Evolutionary conservation across 2,113 vertebrate species (phyloP).

Genomic region (Cyprinodon tularosa): DNA sequence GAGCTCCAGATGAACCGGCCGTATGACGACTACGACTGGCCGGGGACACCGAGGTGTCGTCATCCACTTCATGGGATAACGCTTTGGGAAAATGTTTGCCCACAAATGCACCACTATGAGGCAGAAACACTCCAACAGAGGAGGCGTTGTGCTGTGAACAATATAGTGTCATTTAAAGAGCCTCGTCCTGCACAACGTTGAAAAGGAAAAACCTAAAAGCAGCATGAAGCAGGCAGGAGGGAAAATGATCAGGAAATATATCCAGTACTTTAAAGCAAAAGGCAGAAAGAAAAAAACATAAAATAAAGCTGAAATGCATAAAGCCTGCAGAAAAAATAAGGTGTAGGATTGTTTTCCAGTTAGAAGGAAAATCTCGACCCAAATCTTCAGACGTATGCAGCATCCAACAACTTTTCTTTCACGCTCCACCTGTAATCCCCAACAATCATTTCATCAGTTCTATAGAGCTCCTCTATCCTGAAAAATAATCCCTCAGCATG

Average conservation of each 20-base stretch:
- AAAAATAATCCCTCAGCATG: too few species aligned
- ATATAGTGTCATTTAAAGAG: constrained; percentile 17
- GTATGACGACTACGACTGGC: constrained; percentile 63
- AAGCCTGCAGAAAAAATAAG: too few species aligned
- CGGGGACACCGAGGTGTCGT: constrained; percentile 55
- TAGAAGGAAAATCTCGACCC: too few species aligned
- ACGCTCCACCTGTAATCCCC: too few species aligned
- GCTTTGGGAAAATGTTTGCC: constrained; percentile 40
- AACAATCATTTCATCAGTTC: too few species aligned
- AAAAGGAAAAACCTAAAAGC: constrained; percentile 1
- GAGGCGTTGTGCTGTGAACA: constrained; percentile 37
- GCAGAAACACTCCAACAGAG: constrained; percentile 33
- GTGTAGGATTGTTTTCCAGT: too few species aligned
- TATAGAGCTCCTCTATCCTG: too few species aligned
- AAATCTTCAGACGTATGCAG: too few species aligned
- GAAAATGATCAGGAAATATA: not conserved
- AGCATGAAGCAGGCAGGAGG: not conserved
- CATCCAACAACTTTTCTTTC: too few species aligned
- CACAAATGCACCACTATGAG: constrained; percentile 50
- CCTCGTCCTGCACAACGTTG: not conserved
- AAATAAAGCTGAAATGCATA: too few species aligned
- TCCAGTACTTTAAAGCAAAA: not conserved
- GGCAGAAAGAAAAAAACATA: too few species aligned
- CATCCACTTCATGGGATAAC: constrained; percentile 49
- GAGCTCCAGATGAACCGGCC: constrained; percentile 30